Conservation (phyloP, 2,797 vertebrate species). For the Prunella strophiata region DNA sequence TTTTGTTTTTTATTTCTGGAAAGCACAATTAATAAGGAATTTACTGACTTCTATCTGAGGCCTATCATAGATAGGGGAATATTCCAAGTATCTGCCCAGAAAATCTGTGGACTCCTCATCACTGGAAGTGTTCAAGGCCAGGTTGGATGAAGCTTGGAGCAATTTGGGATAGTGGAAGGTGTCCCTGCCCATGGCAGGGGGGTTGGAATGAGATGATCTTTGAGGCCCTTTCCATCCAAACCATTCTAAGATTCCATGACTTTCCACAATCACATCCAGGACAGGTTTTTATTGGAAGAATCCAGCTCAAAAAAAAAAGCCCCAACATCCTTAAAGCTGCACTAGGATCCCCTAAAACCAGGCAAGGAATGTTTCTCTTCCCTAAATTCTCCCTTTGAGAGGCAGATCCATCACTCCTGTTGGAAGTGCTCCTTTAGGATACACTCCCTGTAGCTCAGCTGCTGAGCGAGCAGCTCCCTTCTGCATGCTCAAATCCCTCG, state of each 20-base stretch:
- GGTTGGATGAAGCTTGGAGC: neutral
- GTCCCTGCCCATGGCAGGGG: neutral
- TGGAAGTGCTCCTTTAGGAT: conserved; percentile 9
- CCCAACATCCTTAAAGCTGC: neutral
- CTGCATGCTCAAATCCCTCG: conserved; percentile 9
- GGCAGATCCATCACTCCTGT: neutral
- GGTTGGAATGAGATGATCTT: neutral
- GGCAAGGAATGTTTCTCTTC: neutral
- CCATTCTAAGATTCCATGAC: neutral
- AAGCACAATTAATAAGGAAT: neutral
- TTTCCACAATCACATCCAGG: neutral
- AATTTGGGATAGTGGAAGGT: neutral
- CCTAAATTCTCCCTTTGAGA: neutral
- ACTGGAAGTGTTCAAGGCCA: neutral
- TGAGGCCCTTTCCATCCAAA: neutral
- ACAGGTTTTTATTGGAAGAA: neutral
- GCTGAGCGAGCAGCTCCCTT: conserved; percentile 59
- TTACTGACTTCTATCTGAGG: neutral
- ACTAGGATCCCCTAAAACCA: neutral
- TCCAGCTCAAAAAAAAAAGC: neutral
- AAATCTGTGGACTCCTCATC: neutral
- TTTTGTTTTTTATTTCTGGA: neutral
- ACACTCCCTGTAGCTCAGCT: neutral
- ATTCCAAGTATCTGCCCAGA: neutral
- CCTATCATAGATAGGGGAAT: neutral